Evolutionary conservation across 2,797 vertebrate genomes (phyloP).

Genomic region (Muscicapa striata): DNA sequence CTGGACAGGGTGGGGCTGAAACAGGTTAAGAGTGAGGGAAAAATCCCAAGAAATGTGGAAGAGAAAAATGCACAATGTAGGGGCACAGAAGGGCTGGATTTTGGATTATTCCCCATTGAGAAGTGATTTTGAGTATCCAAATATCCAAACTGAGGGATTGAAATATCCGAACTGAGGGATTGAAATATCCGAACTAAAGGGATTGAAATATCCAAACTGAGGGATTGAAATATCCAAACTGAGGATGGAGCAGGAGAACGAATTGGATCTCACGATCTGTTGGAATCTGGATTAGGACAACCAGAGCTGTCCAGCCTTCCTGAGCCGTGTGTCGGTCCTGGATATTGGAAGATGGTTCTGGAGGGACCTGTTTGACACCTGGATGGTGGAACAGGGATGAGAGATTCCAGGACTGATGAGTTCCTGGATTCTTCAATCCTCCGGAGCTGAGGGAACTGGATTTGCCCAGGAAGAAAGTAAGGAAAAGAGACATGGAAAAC

Average conservation of each 20-base stretch:
- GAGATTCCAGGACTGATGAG: too few species aligned
- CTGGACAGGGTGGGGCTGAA: too few species aligned
- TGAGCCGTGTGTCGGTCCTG: accelerated
- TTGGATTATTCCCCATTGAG: accelerated
- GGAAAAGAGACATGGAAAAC: neutral
- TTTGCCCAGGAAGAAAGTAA: neutral
- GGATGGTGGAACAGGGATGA: neutral
- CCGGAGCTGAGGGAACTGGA: neutral
- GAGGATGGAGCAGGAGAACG: neutral
- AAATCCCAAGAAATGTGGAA: too few species aligned
- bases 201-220: neutral
- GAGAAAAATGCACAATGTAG: too few species aligned
- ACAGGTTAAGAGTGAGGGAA: too few species aligned
- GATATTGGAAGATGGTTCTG: neutral
- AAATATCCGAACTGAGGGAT: neutral
- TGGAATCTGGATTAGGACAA: neutral
- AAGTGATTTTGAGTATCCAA: neutral
- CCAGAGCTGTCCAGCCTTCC: neutral
- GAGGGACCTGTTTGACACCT: neutral
- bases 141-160: neutral
- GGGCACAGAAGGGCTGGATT: neutral
- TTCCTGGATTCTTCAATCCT: neutral
- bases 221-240: too few species aligned
- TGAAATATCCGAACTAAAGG: neutral
- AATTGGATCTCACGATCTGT: accelerated